phyloP scores from a whole-genome alignment of 1,140 invertebrate genomes.

The Gerris buenoi region DNA sequence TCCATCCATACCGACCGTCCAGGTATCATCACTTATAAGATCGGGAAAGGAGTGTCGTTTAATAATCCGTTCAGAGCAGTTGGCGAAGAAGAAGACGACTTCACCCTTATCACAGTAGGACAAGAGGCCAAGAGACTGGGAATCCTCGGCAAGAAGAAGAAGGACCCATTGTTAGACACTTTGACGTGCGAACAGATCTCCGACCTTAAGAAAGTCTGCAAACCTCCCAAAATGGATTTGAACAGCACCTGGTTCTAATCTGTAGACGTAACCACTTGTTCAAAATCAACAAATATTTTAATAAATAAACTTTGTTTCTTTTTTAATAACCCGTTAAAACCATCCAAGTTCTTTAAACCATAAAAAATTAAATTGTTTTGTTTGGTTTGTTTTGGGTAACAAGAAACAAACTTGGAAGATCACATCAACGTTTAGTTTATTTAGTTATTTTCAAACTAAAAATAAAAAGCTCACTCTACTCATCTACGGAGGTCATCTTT shows the following conservation, averaged over 20 bases:
- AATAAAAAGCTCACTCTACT: no score
- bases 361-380: no score
- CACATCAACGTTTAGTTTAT: no score
- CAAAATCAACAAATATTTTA: no score
- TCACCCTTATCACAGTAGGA: neutral
- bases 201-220: neutral
- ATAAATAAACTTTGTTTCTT: no score
- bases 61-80: neutral
- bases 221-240: neutral
- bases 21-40: neutral
- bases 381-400: no score
- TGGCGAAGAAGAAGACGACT: neutral
- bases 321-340: no score
- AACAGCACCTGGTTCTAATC: neutral
- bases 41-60: neutral
- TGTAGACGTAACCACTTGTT: no score
- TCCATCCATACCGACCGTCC: neutral
- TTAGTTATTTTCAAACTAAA: no score
- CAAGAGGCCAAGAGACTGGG: neutral
- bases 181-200: neutral
- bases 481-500: no score
- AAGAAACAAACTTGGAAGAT: no score
- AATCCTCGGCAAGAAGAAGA: neutral
- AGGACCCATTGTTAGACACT: neutral
- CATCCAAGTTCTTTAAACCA: no score